Conservation (phyloP, 2,888 invertebrate genomes). For the Sesia apiformis region DNA sequence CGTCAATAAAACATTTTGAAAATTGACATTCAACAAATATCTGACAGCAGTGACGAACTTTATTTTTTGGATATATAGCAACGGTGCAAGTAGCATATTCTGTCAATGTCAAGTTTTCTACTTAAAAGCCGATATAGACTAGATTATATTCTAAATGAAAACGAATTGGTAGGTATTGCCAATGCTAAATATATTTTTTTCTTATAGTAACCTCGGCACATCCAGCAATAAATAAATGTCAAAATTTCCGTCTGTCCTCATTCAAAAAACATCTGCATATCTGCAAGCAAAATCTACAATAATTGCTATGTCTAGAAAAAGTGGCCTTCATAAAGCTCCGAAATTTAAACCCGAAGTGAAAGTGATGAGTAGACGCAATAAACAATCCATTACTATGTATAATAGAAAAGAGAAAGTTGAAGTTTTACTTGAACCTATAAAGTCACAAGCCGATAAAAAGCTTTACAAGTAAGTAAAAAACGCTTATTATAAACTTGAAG, state of each 20-base stretch:
- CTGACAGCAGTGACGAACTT: too few relatives aligned
- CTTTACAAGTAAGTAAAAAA: constrained; percentile 77
- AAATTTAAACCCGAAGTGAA: constrained; percentile 60
- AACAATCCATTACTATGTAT: constrained; percentile 26
- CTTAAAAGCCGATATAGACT: too few relatives aligned
- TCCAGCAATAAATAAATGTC: constrained; percentile 47
- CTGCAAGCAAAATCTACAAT: constrained; percentile 29
- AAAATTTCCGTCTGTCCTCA: constrained; percentile 58
- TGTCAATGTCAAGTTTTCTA: too few relatives aligned
- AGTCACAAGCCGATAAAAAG: constrained; percentile 85
- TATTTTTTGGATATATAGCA: too few relatives aligned
- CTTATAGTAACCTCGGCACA: constrained; percentile 22
- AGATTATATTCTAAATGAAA: too few relatives aligned
- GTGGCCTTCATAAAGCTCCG: constrained; percentile 43
- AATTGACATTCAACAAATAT: too few relatives aligned
- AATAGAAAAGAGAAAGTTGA: constrained; percentile 53
- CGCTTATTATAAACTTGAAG: too few relatives aligned
- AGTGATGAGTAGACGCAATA: constrained; percentile 29
- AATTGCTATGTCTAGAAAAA: constrained; percentile 54
- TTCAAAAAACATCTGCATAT: constrained; percentile 58
- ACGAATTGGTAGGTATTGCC: neutral
- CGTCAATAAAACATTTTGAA: too few relatives aligned
- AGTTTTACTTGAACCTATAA: constrained; percentile 74
- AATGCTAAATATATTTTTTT: neutral
- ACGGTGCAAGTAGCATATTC: too few relatives aligned